Conservation (phyloP, 2,113 vertebrate genomes). For the Podilymbus podiceps region DNA sequence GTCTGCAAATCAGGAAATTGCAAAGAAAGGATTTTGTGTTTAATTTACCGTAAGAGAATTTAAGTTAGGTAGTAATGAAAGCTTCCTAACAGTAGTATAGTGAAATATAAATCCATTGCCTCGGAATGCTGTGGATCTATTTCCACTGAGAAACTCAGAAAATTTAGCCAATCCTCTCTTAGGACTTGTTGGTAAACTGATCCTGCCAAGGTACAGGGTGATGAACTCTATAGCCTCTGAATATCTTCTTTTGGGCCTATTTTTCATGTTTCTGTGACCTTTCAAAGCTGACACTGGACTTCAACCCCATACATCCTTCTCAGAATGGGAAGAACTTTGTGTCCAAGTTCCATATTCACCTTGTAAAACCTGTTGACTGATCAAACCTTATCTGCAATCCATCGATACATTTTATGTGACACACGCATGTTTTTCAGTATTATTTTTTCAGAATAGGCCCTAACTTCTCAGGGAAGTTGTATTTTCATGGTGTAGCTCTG, state of each 20-base stretch:
- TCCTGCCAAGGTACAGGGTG: background rate
- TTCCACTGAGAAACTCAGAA: background rate
- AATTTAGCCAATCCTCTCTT: background rate
- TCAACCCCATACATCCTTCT: background rate
- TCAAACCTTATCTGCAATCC: background rate
- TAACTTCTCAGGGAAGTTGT: background rate
- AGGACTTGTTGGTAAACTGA: background rate
- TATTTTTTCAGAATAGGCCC: background rate
- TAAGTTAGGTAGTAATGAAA: background rate
- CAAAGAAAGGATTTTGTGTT: background rate
- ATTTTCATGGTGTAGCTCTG: background rate
- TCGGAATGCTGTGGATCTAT: background rate
- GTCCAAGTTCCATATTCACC: fast-evolving
- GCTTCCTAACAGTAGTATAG: background rate
- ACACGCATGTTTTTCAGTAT: background rate
- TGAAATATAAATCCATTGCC: background rate
- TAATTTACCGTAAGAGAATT: background rate
- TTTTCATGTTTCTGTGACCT: background rate
- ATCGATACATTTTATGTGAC: background rate
- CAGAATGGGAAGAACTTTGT: background rate
- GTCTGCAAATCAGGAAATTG: background rate
- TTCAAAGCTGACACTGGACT: background rate
- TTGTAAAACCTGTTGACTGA: background rate
- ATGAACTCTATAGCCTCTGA: background rate
- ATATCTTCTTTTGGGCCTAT: background rate